Evolutionary conservation across 2,113 vertebrate genomes (phyloP).

Genomic region (Cinclus cinclus): DNA sequence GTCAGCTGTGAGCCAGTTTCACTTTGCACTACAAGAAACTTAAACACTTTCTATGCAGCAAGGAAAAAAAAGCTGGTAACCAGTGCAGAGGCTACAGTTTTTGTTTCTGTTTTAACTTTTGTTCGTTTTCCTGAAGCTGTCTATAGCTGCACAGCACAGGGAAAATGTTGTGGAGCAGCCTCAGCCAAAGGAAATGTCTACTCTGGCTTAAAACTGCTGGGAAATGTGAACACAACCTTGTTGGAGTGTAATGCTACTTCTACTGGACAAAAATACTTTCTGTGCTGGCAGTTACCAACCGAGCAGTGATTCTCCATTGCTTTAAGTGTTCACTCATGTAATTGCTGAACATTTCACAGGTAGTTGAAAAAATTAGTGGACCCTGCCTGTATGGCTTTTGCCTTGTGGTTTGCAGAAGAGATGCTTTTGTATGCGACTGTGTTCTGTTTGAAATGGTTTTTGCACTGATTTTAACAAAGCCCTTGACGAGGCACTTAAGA

Average conservation of each 20-base stretch:
- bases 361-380: neutral
- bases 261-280: neutral
- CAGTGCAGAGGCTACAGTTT: neutral
- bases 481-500: slow-evolving; percentile 95
- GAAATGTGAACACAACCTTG: neutral
- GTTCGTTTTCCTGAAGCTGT: neutral
- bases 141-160: neutral
- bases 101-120: neutral
- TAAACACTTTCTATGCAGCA: neutral
- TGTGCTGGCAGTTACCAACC: neutral
- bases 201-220: neutral
- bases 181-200: neutral
- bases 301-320: neutral
- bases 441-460: slow-evolving; percentile 63
- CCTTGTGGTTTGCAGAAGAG: slow-evolving; percentile 33
- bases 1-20: slow-evolving; percentile 21
- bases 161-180: neutral
- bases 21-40: slow-evolving; percentile 27
- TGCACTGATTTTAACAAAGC: slow-evolving; percentile 81
- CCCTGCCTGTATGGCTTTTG: slow-evolving; percentile 22
- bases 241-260: neutral
- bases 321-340: neutral
- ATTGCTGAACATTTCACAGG: neutral
- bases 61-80: neutral
- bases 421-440: slow-evolving; percentile 40